Evolutionary conservation across 2,888 invertebrate genomes (phyloP).

Genomic region (Drosophila atripex): DNA sequence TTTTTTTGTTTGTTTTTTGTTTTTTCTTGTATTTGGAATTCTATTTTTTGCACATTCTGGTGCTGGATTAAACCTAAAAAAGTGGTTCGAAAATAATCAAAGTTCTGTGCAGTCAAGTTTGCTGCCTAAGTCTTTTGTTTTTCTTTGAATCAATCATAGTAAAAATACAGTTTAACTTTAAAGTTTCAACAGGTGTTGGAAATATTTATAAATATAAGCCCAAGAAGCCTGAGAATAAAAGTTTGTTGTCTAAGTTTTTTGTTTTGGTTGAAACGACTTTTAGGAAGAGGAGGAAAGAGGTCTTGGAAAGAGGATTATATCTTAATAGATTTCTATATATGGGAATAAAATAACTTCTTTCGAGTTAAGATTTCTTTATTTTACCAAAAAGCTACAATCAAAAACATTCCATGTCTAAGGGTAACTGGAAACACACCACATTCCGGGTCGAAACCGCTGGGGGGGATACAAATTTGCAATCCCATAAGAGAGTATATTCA

Average conservation of each 20-base stretch:
- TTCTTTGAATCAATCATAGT: not conserved
- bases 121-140: constrained; percentile 80
- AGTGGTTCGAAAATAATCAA: not conserved
- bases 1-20: constrained; percentile 8
- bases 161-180: not conserved
- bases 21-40: constrained; percentile 8
- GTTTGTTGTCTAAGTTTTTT: constrained; percentile 76
- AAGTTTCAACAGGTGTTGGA: not conserved
- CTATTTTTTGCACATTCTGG: not conserved
- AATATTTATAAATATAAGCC: not conserved
- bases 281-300: too few species aligned
- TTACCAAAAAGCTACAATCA: not conserved
- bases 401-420: not conserved
- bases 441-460: constrained; percentile 44
- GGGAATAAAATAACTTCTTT: too few species aligned
- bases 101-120: constrained; percentile 40
- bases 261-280: constrained; percentile 38
- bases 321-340: too few species aligned
- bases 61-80: not conserved
- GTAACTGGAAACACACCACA: constrained; percentile 33
- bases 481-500: constrained; percentile 55
- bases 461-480: constrained; percentile 6
- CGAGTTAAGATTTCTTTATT: too few species aligned
- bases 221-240: too few species aligned
- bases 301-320: too few species aligned